phyloP scores from a whole-genome alignment of 2,888 invertebrate species.

The Pollenia labialis region DNA sequence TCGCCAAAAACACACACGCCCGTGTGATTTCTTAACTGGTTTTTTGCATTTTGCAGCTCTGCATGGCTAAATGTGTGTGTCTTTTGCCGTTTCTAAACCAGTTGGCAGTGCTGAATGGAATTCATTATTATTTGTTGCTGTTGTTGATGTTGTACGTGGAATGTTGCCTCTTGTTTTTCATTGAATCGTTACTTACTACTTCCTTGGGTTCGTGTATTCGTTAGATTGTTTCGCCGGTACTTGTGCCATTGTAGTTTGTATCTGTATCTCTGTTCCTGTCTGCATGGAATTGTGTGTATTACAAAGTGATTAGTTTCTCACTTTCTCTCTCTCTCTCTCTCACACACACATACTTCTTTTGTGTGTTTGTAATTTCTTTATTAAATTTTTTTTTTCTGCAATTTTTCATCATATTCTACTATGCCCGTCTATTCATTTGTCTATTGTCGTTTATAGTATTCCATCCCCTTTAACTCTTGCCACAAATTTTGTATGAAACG shows the following conservation, averaged over 20 bases:
- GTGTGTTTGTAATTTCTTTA: conserved; percentile 8
- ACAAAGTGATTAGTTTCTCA: conserved; percentile 26
- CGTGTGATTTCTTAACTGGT: conserved; percentile 76
- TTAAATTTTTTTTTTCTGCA: conserved; percentile 19
- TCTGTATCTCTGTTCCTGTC: conserved; percentile 49
- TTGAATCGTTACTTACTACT: conserved; percentile 40
- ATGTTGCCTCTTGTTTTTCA: conserved; percentile 55
- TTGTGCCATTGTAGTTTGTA: conserved; percentile 37
- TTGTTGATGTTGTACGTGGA: conserved; percentile 61
- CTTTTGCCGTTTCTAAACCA: conserved; percentile 76
- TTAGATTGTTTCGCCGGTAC: conserved; percentile 50
- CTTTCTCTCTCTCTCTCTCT: conserved; percentile 3
- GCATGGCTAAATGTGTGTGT: conserved; percentile 74
- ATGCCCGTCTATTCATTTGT: conserved; percentile 37
- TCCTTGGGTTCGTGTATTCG: conserved; percentile 37
- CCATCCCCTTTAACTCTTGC: conserved; percentile 23
- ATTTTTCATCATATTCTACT: conserved; percentile 24
- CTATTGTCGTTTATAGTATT: conserved; percentile 22
- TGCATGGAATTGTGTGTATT: conserved; percentile 57
- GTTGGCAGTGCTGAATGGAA: conserved; percentile 78
- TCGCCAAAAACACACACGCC: conserved; percentile 76
- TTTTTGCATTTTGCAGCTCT: conserved; percentile 73
- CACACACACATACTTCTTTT: not conserved
- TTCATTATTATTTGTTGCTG: conserved; percentile 49
- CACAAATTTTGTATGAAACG: conserved; percentile 17